Percentiles rank a stretch among this genome's conserved stretches.
These are phyloP conservation scores for Lymantria dispar DNA, from an alignment of 2,888 invertebrate species.

Conservation along the genomic window DNA sequence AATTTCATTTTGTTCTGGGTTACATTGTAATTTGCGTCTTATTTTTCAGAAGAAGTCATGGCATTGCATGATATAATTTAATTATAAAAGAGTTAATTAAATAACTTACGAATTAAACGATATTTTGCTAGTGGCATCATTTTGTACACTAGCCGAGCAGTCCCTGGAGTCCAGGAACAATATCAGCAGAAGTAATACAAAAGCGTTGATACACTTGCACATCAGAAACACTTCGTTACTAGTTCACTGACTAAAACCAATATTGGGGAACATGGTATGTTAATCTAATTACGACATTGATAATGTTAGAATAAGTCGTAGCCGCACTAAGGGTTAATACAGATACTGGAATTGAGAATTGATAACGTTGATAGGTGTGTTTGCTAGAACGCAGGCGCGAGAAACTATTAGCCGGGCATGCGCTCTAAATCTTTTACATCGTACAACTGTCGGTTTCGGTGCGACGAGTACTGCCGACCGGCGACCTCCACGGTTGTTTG, in stretches of 20 bases:
- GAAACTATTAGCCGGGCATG: slow-evolving; percentile 50
- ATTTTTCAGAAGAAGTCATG: not conserved
- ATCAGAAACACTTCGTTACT: slow-evolving; percentile 65
- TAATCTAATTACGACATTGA: slow-evolving; percentile 32
- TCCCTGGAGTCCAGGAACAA: slow-evolving; percentile 70
- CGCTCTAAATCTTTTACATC: slow-evolving; percentile 51
- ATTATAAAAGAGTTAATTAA: not conserved
- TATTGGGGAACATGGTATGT: slow-evolving; percentile 24
- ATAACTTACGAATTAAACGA: slow-evolving; percentile 70
- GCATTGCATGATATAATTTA: not conserved
- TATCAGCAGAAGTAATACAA: slow-evolving; percentile 59
- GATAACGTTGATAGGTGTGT: slow-evolving; percentile 40
- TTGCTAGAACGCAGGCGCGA: slow-evolving; percentile 53
- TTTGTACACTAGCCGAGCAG: slow-evolving; percentile 68
- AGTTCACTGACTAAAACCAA: slow-evolving; percentile 39
- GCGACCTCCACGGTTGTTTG: slow-evolving; percentile 17
- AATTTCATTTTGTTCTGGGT: not conserved
- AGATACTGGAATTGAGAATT: slow-evolving; percentile 35
- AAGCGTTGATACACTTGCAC: slow-evolving; percentile 63
- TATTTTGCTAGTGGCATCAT: slow-evolving; percentile 64
- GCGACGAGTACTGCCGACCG: slow-evolving; percentile 9
- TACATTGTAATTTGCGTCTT: not conserved
- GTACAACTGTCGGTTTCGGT: slow-evolving; percentile 30
- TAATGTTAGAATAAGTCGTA: slow-evolving; percentile 12
- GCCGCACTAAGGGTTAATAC: slow-evolving; percentile 7